Conservation (phyloP, 2,888 invertebrate genomes). For the Nemapogon koenigi region DNA sequence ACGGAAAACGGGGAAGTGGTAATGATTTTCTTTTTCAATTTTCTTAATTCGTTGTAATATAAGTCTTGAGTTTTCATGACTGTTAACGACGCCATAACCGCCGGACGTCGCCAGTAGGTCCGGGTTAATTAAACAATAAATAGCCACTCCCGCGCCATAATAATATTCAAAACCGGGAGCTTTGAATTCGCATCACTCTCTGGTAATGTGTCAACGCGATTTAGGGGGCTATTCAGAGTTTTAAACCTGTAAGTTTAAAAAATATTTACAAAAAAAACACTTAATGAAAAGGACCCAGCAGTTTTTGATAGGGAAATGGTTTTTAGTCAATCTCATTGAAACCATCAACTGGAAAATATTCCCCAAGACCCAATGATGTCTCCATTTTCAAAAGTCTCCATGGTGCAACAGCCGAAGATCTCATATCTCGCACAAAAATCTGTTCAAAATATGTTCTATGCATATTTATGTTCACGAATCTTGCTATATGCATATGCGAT, state of each 20-base stretch:
- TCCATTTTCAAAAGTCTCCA: no score
- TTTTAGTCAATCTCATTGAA: no score
- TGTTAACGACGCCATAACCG: constrained; percentile 31
- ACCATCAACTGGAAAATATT: no score
- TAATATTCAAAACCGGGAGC: constrained; percentile 53
- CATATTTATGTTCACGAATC: no score
- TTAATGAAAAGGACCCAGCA: background rate
- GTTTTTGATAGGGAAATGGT: no score
- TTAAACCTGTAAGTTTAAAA: constrained; percentile 1
- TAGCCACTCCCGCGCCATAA: constrained; percentile 33
- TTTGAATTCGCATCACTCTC: constrained; percentile 63
- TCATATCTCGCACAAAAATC: no score
- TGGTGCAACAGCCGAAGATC: no score
- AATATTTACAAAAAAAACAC: background rate
- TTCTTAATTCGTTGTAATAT: constrained; percentile 20
- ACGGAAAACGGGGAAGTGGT: constrained; percentile 1
- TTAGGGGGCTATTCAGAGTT: constrained; percentile 29
- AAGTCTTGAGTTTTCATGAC: constrained; percentile 30
- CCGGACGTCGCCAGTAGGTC: constrained; percentile 26
- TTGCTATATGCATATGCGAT: no score
- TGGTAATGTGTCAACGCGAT: constrained; percentile 52
- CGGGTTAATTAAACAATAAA: constrained; percentile 62
- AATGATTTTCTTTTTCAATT: background rate
- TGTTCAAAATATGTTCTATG: no score
- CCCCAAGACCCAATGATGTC: no score